phyloP scores from a whole-genome alignment of 2,113 vertebrate genomes.

The Bucco capensis region DNA sequence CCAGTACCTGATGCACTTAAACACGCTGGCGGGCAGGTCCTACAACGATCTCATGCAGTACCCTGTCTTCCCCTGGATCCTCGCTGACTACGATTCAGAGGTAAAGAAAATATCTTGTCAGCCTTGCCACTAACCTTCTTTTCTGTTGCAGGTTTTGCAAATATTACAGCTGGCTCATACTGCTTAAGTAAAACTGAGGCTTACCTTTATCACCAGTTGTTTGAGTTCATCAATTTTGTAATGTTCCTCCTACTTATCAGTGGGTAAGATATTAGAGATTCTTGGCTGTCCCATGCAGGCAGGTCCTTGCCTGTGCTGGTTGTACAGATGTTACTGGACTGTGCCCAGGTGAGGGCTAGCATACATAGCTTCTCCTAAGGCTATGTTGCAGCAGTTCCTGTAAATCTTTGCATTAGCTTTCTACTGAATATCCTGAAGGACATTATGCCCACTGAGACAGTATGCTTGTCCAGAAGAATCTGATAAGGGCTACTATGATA shows the following conservation, averaged over 20 bases:
- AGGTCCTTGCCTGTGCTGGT: not conserved
- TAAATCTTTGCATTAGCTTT: not conserved
- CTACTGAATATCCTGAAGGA: not conserved
- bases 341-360: not conserved
- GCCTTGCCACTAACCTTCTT: not conserved
- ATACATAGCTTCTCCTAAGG: not conserved
- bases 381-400: not conserved
- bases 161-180: not conserved
- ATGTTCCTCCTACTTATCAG: not conserved
- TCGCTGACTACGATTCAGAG: constrained; percentile 94
- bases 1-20: constrained; percentile 99
- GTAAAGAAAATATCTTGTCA: constrained; percentile 66
- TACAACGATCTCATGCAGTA: constrained; percentile 99
- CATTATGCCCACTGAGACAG: not conserved
- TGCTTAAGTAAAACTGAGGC: not conserved
- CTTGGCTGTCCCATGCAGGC: not conserved
- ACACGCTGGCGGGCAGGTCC: constrained; percentile 94
- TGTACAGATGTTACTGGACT: not conserved
- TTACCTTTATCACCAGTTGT: not conserved
- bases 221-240: not conserved
- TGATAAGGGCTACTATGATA: not conserved
- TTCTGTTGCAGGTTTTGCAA: not conserved
- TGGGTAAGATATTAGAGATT: not conserved
- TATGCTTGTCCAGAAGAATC: not conserved
- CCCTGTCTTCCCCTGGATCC: constrained; percentile 98